These are phyloP conservation scores for Dolichoris vasculosae DNA, from an alignment of 1,140 invertebrate genomes.

Conservation along the genomic window DNA sequence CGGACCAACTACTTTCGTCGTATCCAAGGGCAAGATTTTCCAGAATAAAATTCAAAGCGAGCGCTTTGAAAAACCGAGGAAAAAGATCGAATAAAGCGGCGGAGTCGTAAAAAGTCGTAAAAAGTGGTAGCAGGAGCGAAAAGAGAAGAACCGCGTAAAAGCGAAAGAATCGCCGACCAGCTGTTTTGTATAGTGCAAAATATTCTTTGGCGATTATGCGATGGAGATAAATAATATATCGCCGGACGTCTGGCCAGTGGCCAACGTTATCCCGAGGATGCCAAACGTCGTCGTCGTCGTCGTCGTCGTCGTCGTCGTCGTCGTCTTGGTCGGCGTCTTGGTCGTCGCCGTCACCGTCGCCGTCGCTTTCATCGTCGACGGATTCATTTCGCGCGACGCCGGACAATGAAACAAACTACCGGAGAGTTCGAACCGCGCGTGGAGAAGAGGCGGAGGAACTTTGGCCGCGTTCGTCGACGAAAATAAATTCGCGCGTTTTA, in stretches of 20 bases:
- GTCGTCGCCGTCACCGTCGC: constrained; percentile 26
- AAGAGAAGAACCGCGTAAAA: constrained; percentile 21
- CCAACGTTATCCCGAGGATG: constrained; percentile 62
- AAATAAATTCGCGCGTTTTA: constrained; percentile 45
- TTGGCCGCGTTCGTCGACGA: constrained; percentile 39
- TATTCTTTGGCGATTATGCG: constrained; percentile 59
- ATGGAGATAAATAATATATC: constrained; percentile 70
- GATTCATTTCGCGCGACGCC: constrained; percentile 51
- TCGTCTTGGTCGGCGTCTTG: constrained; percentile 32
- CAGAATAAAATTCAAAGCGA: neutral
- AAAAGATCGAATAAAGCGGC: neutral
- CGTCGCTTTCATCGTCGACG: constrained; percentile 28
- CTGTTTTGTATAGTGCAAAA: neutral
- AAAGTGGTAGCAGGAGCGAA: neutral
- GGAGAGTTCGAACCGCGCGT: neutral
- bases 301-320: constrained; percentile 35
- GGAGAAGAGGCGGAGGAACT: constrained; percentile 39
- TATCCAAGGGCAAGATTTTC: neutral
- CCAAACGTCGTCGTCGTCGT: constrained; percentile 33
- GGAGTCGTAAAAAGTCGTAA: neutral
- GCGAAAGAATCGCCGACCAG: neutral
- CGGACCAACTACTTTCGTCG: neutral
- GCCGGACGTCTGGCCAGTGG: constrained; percentile 62
- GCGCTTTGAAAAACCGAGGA: neutral
- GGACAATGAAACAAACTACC: constrained; percentile 19